Conservation (phyloP, 2,797 vertebrate species). For the Adelosebastes latens region DNA sequence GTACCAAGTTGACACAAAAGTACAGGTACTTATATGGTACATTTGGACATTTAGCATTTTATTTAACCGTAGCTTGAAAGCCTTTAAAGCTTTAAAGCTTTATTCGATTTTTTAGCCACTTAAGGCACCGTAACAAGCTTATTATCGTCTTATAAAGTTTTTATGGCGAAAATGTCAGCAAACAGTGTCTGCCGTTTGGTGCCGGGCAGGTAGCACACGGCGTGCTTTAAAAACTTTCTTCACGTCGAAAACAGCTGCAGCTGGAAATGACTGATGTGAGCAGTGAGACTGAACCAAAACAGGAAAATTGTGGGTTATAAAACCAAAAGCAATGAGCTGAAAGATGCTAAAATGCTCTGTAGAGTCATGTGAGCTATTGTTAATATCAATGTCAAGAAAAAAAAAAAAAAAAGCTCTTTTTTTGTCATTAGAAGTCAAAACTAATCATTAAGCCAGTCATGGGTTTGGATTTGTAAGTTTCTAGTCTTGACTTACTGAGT, state of each 20-base stretch:
- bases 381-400: no score
- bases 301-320: not conserved
- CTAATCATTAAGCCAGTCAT: not conserved
- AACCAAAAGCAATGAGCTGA: not conserved
- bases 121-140: not conserved
- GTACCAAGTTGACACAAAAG: not conserved
- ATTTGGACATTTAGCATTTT: not conserved
- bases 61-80: not conserved
- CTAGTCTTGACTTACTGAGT: not conserved
- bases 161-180: not conserved
- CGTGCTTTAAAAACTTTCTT: not conserved
- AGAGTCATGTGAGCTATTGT: no score
- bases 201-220: not conserved
- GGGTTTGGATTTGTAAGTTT: not conserved
- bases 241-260: not conserved
- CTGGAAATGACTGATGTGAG: not conserved
- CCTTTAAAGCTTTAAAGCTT: not conserved
- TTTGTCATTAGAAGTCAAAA: not conserved
- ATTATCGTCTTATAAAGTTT: not conserved
- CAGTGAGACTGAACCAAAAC: not conserved
- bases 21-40: not conserved
- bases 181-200: not conserved
- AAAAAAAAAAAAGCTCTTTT: not conserved
- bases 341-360: not conserved
- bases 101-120: not conserved